Evolutionary conservation across 2,797 vertebrate genomes (phyloP).

Genomic region (Diplodus sargus): DNA sequence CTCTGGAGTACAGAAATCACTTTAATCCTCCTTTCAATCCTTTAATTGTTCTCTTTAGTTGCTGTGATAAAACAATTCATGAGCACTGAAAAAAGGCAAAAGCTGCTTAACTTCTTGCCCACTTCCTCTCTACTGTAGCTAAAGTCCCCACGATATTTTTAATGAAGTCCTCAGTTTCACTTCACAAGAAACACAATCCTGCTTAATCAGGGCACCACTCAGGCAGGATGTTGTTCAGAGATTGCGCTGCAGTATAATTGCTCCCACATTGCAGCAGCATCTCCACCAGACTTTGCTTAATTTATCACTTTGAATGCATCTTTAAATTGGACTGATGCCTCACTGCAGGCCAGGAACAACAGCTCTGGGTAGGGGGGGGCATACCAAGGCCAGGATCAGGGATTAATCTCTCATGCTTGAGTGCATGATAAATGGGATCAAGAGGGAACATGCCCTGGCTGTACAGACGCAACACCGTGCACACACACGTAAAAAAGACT

Average conservation of each 20-base stretch:
- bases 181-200: slow-evolving; percentile 20
- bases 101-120: slow-evolving; percentile 20
- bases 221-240: slow-evolving; percentile 45
- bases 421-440: slow-evolving; percentile 36
- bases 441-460: slow-evolving; percentile 18
- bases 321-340: slow-evolving; percentile 26
- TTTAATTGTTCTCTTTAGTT: slow-evolving; percentile 13
- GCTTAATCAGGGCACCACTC: slow-evolving; percentile 28
- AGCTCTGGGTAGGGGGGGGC: slow-evolving; percentile 24
- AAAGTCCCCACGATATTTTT: slow-evolving; percentile 19
- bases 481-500: background rate
- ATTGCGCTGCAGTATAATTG: slow-evolving; percentile 42
- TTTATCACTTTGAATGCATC: slow-evolving; percentile 41
- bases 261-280: slow-evolving; percentile 55
- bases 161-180: slow-evolving; percentile 37
- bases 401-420: slow-evolving; percentile 39
- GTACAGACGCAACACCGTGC: background rate
- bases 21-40: slow-evolving; percentile 4
- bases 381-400: slow-evolving; percentile 11
- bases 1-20: slow-evolving; percentile 2
- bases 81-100: slow-evolving; percentile 28
- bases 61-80: slow-evolving; percentile 11
- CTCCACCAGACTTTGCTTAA: slow-evolving; percentile 37
- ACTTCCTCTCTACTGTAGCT: slow-evolving; percentile 15
- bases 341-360: slow-evolving; percentile 47